Percentiles rank a stretch among this genome's conserved stretches.
These are phyloP conservation scores for Percopsis omiscomaycus DNA, from an alignment of 2,797 vertebrate species.

Conservation along the genomic window DNA sequence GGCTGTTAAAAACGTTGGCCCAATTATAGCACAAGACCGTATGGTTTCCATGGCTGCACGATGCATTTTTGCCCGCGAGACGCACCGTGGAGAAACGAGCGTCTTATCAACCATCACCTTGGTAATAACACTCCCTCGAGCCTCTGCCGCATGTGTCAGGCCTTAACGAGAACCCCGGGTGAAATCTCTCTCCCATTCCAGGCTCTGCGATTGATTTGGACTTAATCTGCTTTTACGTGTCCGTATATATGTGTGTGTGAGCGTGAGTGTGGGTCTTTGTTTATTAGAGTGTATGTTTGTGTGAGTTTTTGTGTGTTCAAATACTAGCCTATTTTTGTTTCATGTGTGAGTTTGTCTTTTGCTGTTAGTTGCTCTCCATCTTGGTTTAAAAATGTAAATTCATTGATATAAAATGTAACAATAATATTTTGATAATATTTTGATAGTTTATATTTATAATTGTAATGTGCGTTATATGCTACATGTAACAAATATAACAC, in stretches of 20 bases:
- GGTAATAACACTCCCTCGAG: conserved; percentile 86
- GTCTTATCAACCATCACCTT: conserved; percentile 90
- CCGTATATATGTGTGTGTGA: conserved; percentile 45
- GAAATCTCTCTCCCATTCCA: conserved; percentile 85
- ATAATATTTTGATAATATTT: too few relatives aligned
- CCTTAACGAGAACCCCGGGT: conserved; percentile 85
- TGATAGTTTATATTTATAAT: too few relatives aligned
- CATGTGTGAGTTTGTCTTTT: not conserved
- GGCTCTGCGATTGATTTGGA: conserved; percentile 84
- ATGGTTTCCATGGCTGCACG: conserved; percentile 93
- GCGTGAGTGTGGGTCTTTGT: conserved; percentile 36
- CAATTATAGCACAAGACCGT: conserved; percentile 88
- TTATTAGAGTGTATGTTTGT: conserved; percentile 44
- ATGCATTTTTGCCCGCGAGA: conserved; percentile 85
- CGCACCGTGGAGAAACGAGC: conserved; percentile 84
- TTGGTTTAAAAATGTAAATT: too few relatives aligned
- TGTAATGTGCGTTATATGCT: too few relatives aligned
- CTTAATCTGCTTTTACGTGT: conserved; percentile 83
- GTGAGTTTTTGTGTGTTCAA: conserved; percentile 6
- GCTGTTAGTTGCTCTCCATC: too few relatives aligned
- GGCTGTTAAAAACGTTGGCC: conserved; percentile 81
- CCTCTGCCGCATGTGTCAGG: conserved; percentile 80
- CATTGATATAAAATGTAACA: too few relatives aligned
- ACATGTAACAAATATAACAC: too few relatives aligned
- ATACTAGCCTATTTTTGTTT: not conserved